phyloP scores from a whole-genome alignment of 2,113 vertebrate genomes.

The Protobothrops flavoviridis region DNA sequence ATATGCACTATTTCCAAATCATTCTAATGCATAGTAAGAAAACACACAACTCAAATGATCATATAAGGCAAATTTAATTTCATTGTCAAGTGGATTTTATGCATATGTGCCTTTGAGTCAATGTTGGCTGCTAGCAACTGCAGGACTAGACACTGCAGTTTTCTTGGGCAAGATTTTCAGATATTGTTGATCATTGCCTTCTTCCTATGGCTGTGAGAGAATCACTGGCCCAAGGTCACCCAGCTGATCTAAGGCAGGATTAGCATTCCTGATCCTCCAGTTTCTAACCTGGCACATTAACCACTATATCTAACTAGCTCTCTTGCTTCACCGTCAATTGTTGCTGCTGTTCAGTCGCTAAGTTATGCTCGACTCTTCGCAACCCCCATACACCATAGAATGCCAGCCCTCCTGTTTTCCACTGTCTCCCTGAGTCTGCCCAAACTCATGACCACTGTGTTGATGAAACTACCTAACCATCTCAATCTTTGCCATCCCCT shows the following conservation, averaged over 20 bases:
- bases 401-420: background rate
- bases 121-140: background rate
- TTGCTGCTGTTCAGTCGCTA: background rate
- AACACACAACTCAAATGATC: background rate
- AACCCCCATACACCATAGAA: background rate
- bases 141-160: background rate
- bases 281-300: background rate
- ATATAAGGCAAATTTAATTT: background rate
- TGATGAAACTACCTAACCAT: background rate
- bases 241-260: background rate
- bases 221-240: background rate
- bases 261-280: background rate
- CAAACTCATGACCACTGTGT: background rate
- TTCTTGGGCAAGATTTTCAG: background rate
- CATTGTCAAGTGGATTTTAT: background rate
- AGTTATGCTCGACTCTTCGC: background rate
- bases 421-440: background rate
- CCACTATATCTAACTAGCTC: background rate
- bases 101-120: background rate
- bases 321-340: background rate
- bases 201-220: background rate
- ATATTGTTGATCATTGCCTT: background rate
- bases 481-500: background rate
- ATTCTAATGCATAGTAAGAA: background rate
- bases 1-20: background rate